Conservation (phyloP, 2,797 vertebrate species). For the Sebastes miniatus region DNA sequence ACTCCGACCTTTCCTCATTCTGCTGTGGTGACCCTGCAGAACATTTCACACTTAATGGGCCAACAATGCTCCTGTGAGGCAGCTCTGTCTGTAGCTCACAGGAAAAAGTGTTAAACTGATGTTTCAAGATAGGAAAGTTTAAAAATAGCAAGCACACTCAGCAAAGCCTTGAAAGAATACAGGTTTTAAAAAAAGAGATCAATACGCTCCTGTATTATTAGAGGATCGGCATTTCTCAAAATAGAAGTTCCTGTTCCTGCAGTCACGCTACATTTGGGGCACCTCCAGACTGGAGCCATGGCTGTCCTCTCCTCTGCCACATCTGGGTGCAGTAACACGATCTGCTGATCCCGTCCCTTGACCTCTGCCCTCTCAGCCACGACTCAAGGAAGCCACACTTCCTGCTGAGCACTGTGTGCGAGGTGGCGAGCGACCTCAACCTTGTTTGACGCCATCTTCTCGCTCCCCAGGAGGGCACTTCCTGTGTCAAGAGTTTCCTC, state of each 20-base stretch:
- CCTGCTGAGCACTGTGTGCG: constrained; percentile 57
- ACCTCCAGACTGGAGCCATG: constrained; percentile 56
- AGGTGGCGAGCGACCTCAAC: constrained; percentile 40
- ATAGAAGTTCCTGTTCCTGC: constrained; percentile 47
- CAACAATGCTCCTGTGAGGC: background rate
- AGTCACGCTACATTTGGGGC: constrained; percentile 62
- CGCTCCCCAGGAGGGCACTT: constrained; percentile 30
- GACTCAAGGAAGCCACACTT: constrained; percentile 68
- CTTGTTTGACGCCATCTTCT: constrained; percentile 65
- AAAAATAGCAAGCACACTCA: constrained; percentile 30
- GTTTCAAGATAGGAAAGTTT: constrained; percentile 1
- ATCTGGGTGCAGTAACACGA: constrained; percentile 74
- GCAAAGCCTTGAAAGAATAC: constrained; percentile 13
- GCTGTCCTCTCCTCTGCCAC: constrained; percentile 46
- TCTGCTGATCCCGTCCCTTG: constrained; percentile 45
- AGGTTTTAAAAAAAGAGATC: constrained; percentile 29
- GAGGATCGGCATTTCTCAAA: constrained; percentile 43
- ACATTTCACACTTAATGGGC: background rate
- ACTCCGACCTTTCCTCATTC: background rate
- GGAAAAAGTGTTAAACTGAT: background rate
- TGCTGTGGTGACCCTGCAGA: background rate
- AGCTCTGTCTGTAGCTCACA: background rate
- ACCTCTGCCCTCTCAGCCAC: constrained; percentile 65
- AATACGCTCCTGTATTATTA: background rate
- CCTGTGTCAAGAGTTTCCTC: constrained; percentile 2